phyloP scores from a whole-genome alignment of 2,888 invertebrate genomes.

The Erannis defoliaria region DNA sequence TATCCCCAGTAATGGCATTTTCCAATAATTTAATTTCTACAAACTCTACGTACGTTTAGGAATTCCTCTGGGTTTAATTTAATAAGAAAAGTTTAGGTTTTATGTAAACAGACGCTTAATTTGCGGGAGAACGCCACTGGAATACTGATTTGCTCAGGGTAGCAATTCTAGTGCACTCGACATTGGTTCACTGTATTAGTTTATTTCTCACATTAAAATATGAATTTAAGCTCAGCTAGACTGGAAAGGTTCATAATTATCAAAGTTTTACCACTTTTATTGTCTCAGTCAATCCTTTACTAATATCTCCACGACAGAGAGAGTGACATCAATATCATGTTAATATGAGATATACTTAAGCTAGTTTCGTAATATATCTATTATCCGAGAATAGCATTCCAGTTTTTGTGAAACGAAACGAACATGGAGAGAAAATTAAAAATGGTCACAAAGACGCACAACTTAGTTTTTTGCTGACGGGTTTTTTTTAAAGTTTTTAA shows the following conservation, averaged over 20 bases:
- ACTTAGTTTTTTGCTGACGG: slow-evolving; percentile 12
- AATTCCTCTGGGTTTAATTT: slow-evolving; percentile 29
- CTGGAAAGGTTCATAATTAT: too few species aligned
- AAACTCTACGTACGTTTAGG: slow-evolving; percentile 14
- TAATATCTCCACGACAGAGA: too few species aligned
- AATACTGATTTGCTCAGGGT: slow-evolving; percentile 23
- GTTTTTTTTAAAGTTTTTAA: background rate
- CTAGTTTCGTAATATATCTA: background rate
- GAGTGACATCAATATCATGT: too few species aligned
- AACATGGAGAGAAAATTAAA: slow-evolving; percentile 23
- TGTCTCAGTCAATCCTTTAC: too few species aligned
- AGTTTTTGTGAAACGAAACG: slow-evolving; percentile 16
- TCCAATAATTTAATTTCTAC: slow-evolving; percentile 24
- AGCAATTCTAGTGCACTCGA: background rate
- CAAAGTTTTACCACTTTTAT: too few species aligned
- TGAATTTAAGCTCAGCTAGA: too few species aligned
- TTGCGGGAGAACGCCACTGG: slow-evolving; percentile 16
- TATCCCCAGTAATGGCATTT: slow-evolving; percentile 10
- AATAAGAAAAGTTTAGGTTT: slow-evolving; percentile 36
- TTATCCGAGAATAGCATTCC: background rate
- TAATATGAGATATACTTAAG: too few species aligned
- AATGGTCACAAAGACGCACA: slow-evolving; percentile 17
- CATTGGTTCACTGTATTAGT: background rate
- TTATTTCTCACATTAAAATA: too few species aligned
- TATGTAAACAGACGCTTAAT: slow-evolving; percentile 32